Percentiles rank a stretch among this genome's conserved stretches.
Conservation (phyloP, 2,113 vertebrate species). For the Sorex fumeus region DNA sequence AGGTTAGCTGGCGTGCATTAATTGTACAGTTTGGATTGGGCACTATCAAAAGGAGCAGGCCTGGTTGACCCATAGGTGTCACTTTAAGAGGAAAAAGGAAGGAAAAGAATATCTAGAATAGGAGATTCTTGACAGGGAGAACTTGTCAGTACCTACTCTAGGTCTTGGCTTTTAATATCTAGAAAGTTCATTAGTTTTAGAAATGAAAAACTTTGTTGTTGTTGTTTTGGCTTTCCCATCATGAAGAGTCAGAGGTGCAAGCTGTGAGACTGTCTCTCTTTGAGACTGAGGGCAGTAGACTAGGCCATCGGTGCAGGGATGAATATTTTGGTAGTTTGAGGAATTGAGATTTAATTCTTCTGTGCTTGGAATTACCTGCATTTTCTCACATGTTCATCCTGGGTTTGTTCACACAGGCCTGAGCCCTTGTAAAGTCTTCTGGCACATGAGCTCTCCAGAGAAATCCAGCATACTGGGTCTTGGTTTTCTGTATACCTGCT, state of each 20-base stretch:
- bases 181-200: neutral
- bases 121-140: too few species aligned
- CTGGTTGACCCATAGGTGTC: neutral
- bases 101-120: neutral
- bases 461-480: neutral
- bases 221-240: neutral
- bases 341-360: neutral
- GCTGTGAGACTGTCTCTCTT: neutral
- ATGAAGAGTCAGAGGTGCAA: neutral
- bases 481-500: neutral
- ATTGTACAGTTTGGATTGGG: neutral
- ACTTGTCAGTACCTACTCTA: neutral
- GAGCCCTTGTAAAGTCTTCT: neutral
- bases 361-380: fast-evolving
- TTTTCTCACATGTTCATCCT: neutral
- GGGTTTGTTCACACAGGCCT: neutral
- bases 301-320: neutral
- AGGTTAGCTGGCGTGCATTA: neutral
- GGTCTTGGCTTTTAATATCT: neutral
- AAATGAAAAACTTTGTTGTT: neutral
- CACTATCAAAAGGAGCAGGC: neutral
- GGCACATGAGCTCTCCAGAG: too few species aligned
- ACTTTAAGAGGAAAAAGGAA: neutral
- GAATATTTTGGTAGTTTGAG: neutral
- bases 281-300: neutral